Percentiles rank a stretch among this genome's conserved stretches.
These are phyloP conservation scores for Ectemnius continuus DNA, from an alignment of 2,888 invertebrate species.

Conservation along the genomic window DNA sequence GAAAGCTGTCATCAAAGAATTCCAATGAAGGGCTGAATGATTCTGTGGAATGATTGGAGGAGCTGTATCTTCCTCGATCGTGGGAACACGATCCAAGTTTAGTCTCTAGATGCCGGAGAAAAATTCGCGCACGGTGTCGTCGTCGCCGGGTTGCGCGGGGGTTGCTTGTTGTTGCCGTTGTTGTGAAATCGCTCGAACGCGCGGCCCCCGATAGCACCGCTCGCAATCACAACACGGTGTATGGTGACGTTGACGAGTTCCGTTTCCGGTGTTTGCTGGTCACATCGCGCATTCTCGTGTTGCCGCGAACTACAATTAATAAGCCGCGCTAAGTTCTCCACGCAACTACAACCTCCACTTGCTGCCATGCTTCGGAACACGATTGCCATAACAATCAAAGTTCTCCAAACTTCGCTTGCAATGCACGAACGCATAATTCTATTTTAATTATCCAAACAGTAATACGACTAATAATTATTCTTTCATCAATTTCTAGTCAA, in stretches of 20 bases:
- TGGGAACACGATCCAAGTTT: neutral
- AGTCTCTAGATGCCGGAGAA: neutral
- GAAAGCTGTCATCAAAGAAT: neutral
- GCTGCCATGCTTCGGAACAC: no score
- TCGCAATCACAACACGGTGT: constrained; percentile 66
- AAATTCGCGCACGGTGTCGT: constrained; percentile 4
- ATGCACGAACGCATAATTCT: no score
- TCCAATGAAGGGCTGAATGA: neutral
- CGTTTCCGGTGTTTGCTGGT: constrained; percentile 75
- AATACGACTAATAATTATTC: no score
- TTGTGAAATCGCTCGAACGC: constrained; percentile 62
- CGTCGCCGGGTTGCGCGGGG: constrained; percentile 5
- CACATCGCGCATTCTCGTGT: constrained; percentile 43
- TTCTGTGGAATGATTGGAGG: neutral
- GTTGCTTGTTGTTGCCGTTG: constrained; percentile 47
- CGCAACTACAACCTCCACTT: no score
- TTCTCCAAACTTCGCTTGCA: no score
- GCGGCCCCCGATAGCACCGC: constrained; percentile 57
- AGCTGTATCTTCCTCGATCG: neutral
- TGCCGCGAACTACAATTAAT: constrained; percentile 1
- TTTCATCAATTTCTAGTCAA: no score
- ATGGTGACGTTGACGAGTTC: constrained; percentile 70
- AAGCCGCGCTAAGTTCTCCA: no score
- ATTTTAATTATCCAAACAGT: no score
- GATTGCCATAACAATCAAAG: no score